Percentiles rank a stretch among this genome's conserved stretches.
These are phyloP conservation scores for Mus caroli DNA, from an alignment of 2,797 vertebrate species.

Conservation along the genomic window DNA sequence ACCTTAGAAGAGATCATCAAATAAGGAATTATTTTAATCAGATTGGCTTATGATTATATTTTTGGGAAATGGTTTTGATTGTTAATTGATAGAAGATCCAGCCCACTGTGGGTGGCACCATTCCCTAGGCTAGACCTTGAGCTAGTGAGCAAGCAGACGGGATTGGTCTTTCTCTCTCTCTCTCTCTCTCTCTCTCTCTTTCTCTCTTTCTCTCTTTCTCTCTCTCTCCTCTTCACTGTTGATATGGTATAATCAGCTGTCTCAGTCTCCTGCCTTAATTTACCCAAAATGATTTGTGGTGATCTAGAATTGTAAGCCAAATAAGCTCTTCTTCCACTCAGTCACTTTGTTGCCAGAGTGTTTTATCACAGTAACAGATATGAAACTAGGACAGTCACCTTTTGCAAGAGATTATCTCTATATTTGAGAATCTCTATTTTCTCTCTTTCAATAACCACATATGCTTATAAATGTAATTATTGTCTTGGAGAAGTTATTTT, in stretches of 20 bases:
- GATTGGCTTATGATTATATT: not conserved
- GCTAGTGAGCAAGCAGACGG: no score
- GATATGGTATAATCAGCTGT: not conserved
- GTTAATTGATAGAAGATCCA: not conserved
- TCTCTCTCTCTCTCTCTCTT: not conserved
- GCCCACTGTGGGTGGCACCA: not conserved
- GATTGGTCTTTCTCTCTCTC: not conserved
- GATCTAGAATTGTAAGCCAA: not conserved
- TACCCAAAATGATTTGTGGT: not conserved
- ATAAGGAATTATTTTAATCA: not conserved
- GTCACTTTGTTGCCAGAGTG: no score
- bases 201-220: not conserved
- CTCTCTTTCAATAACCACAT: not conserved
- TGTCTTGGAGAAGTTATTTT: not conserved
- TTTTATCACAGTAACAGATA: not conserved
- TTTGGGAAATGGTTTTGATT: not conserved
- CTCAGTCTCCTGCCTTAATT: not conserved
- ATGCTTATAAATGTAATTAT: not conserved
- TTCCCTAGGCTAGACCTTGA: not conserved
- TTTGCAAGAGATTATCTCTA: slow-evolving; percentile 16
- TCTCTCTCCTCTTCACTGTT: not conserved
- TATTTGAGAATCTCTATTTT: not conserved
- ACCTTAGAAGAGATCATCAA: not conserved
- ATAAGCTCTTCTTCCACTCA: not conserved
- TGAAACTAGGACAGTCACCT: not conserved